These are phyloP conservation scores for Sminthurinus aureus DNA, from an alignment of 2,888 invertebrate genomes.

Conservation along the genomic window DNA sequence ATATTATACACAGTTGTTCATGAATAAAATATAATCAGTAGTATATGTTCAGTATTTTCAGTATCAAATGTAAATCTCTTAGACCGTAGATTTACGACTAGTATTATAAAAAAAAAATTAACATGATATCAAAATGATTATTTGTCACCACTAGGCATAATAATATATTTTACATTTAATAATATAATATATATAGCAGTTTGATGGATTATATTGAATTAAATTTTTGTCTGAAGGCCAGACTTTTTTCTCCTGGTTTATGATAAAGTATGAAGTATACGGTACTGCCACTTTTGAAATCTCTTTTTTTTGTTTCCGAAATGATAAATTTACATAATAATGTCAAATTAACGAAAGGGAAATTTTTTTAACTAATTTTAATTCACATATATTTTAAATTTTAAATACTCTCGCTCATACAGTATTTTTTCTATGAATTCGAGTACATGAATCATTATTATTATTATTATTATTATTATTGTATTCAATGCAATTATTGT, in stretches of 20 bases:
- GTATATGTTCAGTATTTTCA: background rate
- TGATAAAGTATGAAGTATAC: background rate
- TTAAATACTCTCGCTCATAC: too few relatives aligned
- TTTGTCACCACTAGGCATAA: too few relatives aligned
- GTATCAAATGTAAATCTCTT: background rate
- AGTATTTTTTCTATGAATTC: too few relatives aligned
- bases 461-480: background rate
- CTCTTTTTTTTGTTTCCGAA: background rate
- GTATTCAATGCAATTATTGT: background rate
- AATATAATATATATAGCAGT: too few relatives aligned
- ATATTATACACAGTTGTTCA: background rate
- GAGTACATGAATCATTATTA: too few relatives aligned
- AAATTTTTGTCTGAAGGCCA: background rate
- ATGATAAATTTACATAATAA: background rate
- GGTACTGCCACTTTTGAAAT: background rate
- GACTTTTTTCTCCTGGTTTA: background rate
- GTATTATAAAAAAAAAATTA: background rate
- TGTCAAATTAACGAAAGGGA: background rate
- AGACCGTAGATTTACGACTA: background rate
- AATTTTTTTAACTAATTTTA: background rate
- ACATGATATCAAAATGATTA: background rate
- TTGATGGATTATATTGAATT: too few relatives aligned
- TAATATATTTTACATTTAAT: too few relatives aligned
- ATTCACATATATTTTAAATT: too few relatives aligned
- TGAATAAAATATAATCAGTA: background rate